A percentile compares a stretch with the other conserved stretches of the same genome.
These are phyloP conservation scores for Tigriopus japonicus DNA, from an alignment of 1,140 invertebrate species.

Conservation along the genomic window DNA sequence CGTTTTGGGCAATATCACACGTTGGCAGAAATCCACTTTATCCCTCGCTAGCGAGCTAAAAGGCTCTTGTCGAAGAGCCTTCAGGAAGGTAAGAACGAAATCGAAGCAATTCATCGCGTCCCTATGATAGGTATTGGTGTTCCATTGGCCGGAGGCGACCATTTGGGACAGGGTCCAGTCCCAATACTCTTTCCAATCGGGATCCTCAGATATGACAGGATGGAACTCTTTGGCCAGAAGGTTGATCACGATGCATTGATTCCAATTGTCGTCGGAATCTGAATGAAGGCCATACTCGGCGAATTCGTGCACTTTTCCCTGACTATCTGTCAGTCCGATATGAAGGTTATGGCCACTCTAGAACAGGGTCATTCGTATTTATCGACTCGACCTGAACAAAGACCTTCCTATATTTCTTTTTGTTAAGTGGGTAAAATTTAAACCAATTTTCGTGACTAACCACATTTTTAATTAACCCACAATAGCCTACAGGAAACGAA, in stretches of 20 bases:
- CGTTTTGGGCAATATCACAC: slow-evolving; percentile 50
- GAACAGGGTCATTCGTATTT: slow-evolving; percentile 5
- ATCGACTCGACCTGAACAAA: slow-evolving; percentile 11
- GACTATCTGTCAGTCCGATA: slow-evolving; percentile 55
- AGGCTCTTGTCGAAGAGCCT: slow-evolving; percentile 38
- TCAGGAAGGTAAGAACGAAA: slow-evolving; percentile 51
- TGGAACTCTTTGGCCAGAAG: slow-evolving; percentile 31
- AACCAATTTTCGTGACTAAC: no score
- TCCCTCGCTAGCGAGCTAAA: slow-evolving; percentile 40
- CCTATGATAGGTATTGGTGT: slow-evolving; percentile 38
- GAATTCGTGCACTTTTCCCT: slow-evolving; percentile 51
- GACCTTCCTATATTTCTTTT: neutral
- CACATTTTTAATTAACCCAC: no score
- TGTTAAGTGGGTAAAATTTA: no score
- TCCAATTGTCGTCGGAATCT: slow-evolving; percentile 37
- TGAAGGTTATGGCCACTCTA: slow-evolving; percentile 55
- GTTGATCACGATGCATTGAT: slow-evolving; percentile 46
- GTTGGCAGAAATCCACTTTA: slow-evolving; percentile 46
- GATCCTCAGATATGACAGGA: slow-evolving; percentile 23
- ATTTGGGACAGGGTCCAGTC: slow-evolving; percentile 42
- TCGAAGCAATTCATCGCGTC: slow-evolving; percentile 54
- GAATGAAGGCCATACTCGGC: slow-evolving; percentile 44
- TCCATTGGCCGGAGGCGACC: slow-evolving; percentile 9
- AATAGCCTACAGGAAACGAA: no score
- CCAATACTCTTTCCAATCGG: slow-evolving; percentile 52